Evolutionary conservation across 1,140 invertebrate genomes (phyloP), one percentile per base, ranked within the genome.

Genomic region (Penaeus japonicus): DNA sequence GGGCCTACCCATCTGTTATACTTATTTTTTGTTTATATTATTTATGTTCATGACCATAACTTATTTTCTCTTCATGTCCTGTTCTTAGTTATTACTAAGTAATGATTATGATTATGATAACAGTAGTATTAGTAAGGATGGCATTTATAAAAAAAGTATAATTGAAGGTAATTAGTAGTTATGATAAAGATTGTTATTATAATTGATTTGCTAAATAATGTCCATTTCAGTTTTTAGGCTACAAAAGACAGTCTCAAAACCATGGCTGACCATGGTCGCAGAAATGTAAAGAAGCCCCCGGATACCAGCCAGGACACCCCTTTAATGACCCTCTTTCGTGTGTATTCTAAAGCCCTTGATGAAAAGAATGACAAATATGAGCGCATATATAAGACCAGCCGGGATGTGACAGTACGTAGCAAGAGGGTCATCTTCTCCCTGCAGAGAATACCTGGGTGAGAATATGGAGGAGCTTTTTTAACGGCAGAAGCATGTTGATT

Each of bases 331-430:
- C 79, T 82, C 18, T 87, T 87, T n/a, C 85, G 85, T 22, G 79
- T 47, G 2, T 87, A 87, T n/a, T 94, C 96, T 12, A 87, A 91
- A 4, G 95, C 96, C 91, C 93, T 98, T 12, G 97, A 97, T 91
- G 92, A 93, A 0, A 96, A 96, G 90, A 96, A 98, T 91, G 97
- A 98, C 92, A 94, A 96, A 91, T 95, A 96, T 92, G 97, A 98
- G 92, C 93, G 96, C 85, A 94, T 98, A 20, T 94, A 97, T 0
- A 98, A 98, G 93, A 92, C 96, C 1, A 96, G 96, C 88, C 93
- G 97, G 73, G 97, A 98, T 92, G 95, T 98, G n/a, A 98, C 96
- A 2, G 97, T 98, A 89, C 96, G 98, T 91, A 97, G 97, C 91
- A 98, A 98, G 92, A 93, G 97, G 89, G 95, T 96, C 22, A 98